Evolutionary conservation across 2,888 invertebrate species (phyloP).

Genomic region (Ectemnius lituratus): DNA sequence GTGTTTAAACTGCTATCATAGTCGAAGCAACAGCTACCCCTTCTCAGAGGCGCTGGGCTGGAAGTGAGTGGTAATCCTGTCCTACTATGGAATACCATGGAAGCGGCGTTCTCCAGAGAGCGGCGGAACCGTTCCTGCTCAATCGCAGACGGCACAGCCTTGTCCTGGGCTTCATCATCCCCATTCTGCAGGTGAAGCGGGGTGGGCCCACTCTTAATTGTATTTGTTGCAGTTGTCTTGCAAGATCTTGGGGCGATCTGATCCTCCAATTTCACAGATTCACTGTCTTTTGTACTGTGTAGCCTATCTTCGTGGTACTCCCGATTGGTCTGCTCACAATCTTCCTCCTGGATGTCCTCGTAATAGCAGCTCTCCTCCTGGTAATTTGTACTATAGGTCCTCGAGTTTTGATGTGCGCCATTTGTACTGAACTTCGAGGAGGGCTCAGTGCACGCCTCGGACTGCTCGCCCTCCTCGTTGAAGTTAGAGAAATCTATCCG

Average conservation of each 20-base stretch:
- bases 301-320: slow-evolving; percentile 44
- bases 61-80: slow-evolving; percentile 91
- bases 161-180: slow-evolving; percentile 67
- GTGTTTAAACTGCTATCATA: slow-evolving; percentile 90
- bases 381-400: slow-evolving; percentile 68
- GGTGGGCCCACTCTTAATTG: slow-evolving; percentile 23
- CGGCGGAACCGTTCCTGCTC: slow-evolving; percentile 87
- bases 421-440: slow-evolving; percentile 57
- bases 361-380: slow-evolving; percentile 37
- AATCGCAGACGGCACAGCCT: slow-evolving; percentile 82
- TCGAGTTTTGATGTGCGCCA: slow-evolving; percentile 62
- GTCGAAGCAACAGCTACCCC: slow-evolving; percentile 89
- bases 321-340: slow-evolving; percentile 33
- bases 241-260: slow-evolving; percentile 17
- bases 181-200: slow-evolving; percentile 46
- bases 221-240: slow-evolving; percentile 17
- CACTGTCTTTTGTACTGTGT: slow-evolving; percentile 42
- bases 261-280: slow-evolving; percentile 27
- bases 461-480: slow-evolving; percentile 27
- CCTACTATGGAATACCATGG: slow-evolving; percentile 89
- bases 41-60: slow-evolving; percentile 90
- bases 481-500: slow-evolving; percentile 64
- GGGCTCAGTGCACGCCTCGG: slow-evolving; percentile 28
- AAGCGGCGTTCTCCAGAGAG: slow-evolving; percentile 87
- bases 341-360: slow-evolving; percentile 23